Percentiles rank a stretch among this genome's conserved stretches.
phyloP scores from a whole-genome alignment of 2,113 vertebrate genomes.

The Balaeniceps rex region DNA sequence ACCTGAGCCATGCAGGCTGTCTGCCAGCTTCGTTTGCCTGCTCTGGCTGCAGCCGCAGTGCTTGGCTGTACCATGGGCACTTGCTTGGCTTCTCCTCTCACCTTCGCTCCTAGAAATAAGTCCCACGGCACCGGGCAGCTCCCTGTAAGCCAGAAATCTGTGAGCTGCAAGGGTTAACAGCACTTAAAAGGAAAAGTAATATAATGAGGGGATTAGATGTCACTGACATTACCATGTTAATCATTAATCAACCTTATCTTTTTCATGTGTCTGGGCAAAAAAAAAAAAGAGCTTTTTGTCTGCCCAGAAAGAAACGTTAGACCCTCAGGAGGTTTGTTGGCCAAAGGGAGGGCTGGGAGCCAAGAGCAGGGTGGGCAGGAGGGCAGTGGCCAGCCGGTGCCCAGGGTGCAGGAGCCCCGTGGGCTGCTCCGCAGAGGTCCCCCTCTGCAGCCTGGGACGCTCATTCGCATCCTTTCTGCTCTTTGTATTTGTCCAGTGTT shows the following conservation, averaged over 20 bases:
- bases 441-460: background rate
- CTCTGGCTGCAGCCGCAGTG: accelerated
- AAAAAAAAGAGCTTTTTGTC: background rate
- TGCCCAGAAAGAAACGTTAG: background rate
- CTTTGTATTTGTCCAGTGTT: accelerated
- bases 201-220: background rate
- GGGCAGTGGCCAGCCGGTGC: background rate
- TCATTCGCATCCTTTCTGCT: background rate
- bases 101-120: accelerated
- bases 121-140: background rate
- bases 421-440: background rate
- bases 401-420: background rate
- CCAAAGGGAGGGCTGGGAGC: background rate
- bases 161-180: background rate
- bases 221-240: background rate
- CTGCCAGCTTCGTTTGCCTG: background rate
- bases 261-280: background rate
- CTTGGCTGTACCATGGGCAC: accelerated
- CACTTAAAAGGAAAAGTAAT: background rate
- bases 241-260: background rate
- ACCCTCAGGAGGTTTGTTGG: background rate
- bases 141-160: background rate
- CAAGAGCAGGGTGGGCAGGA: background rate
- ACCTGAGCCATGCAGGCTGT: background rate
- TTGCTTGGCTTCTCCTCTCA: background rate